These are phyloP conservation scores for Ennomos erosarius DNA, from an alignment of 2,888 invertebrate species.

Conservation along the genomic window DNA sequence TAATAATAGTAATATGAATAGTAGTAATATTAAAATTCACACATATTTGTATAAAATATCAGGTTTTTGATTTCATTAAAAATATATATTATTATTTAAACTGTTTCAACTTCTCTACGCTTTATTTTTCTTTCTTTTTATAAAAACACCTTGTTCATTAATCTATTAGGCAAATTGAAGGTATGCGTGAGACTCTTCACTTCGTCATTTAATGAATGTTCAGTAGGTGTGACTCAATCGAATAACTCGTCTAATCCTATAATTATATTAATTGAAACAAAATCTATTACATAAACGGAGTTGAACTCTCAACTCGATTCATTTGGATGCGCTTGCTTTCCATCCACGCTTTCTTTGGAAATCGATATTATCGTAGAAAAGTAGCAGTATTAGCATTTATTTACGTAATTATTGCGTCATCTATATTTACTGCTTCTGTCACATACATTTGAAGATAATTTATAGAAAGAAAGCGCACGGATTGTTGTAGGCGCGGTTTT, in stretches of 20 bases:
- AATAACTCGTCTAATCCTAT: slow-evolving; percentile 5
- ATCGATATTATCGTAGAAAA: slow-evolving; percentile 37
- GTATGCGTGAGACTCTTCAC: not conserved
- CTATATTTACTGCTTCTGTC: slow-evolving; percentile 20
- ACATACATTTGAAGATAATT: slow-evolving; percentile 14
- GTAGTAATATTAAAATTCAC: no score
- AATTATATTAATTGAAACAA: slow-evolving; percentile 17
- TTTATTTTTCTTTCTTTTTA: no score
- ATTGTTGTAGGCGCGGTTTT: not conserved
- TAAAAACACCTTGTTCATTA: no score
- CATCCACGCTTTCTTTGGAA: slow-evolving; percentile 45
- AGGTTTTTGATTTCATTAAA: no score
- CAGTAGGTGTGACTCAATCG: slow-evolving; percentile 8
- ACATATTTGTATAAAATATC: no score
- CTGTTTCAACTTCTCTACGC: no score
- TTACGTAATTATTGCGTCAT: slow-evolving; percentile 34
- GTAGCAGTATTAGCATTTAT: slow-evolving; percentile 34
- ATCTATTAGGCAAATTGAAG: not conserved
- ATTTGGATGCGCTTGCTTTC: slow-evolving; percentile 40
- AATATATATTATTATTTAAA: no score
- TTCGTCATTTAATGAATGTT: not conserved
- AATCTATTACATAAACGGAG: slow-evolving; percentile 27
- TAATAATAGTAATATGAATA: no score
- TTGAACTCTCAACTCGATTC: slow-evolving; percentile 38
- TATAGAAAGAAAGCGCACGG: slow-evolving; percentile 12